Evolutionary conservation across 2,113 vertebrate species (phyloP).

Genomic region (Ariopsis seemanni): DNA sequence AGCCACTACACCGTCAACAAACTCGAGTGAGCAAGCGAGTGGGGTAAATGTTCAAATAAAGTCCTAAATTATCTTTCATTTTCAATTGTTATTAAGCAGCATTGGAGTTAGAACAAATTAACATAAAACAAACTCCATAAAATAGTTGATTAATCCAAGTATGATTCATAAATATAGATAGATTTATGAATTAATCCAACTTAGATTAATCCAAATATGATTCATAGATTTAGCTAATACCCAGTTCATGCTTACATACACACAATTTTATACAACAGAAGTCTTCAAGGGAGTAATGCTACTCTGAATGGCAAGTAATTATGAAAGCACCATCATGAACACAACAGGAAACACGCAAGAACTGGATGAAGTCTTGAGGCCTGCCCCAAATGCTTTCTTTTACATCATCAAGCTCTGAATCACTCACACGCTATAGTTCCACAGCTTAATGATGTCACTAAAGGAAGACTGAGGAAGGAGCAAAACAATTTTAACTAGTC

Average conservation of each 20-base stretch:
- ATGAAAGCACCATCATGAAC: background rate
- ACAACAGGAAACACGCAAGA: background rate
- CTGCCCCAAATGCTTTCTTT: background rate
- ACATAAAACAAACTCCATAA: background rate
- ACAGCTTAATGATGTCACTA: background rate
- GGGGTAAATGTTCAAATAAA: background rate
- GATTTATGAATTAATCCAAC: too few relatives aligned
- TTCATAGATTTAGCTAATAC: background rate
- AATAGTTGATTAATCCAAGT: background rate
- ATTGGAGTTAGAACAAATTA: background rate
- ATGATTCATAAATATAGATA: background rate
- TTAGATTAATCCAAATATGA: background rate
- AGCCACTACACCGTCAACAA: too few relatives aligned
- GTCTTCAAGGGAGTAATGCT: background rate
- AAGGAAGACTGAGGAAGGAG: background rate
- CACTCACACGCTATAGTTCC: background rate
- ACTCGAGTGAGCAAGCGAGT: too few relatives aligned
- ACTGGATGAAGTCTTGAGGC: background rate
- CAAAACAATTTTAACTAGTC: background rate
- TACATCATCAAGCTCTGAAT: background rate
- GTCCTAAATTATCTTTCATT: background rate
- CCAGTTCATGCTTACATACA: background rate
- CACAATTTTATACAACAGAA: background rate
- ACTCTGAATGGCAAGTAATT: background rate
- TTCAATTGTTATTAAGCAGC: background rate